These are phyloP conservation scores for Drosophila setosimentum DNA, from an alignment of 2,888 invertebrate genomes.

Conservation along the genomic window DNA sequence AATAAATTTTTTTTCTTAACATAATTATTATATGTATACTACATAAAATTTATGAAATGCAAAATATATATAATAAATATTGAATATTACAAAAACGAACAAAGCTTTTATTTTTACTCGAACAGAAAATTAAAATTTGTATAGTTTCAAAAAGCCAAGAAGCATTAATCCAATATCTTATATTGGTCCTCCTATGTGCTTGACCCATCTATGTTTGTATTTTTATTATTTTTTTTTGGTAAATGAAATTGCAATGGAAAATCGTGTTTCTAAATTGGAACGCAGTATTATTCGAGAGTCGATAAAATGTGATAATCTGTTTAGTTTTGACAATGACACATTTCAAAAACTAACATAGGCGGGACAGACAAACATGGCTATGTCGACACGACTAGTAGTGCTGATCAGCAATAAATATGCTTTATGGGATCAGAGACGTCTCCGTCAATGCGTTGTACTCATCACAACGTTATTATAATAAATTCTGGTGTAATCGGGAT, in stretches of 20 bases:
- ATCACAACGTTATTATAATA: not conserved
- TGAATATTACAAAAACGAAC: slow-evolving; percentile 67
- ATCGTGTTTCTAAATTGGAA: not conserved
- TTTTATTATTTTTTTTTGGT: not conserved
- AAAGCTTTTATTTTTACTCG: not conserved
- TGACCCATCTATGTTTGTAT: not conserved
- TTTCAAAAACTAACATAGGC: not conserved
- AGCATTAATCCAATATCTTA: not conserved
- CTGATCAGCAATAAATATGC: not conserved
- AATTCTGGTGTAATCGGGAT: not conserved
- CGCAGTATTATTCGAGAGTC: not conserved
- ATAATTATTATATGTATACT: slow-evolving; percentile 67
- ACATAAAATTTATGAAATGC: slow-evolving; percentile 66
- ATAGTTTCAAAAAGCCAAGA: not conserved
- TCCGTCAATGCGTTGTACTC: not conserved
- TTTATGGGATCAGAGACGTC: not conserved
- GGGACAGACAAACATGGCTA: not conserved
- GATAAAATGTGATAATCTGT: not conserved
- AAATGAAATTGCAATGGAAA: not conserved
- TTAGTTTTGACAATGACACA: no score
- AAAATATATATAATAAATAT: slow-evolving; percentile 73
- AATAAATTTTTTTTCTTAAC: slow-evolving; percentile 60
- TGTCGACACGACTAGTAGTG: not conserved
- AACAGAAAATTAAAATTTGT: not conserved
- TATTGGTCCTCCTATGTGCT: not conserved